Evolutionary conservation across 2,113 vertebrate genomes (phyloP).

Genomic region (Saimiri boliviensis): DNA sequence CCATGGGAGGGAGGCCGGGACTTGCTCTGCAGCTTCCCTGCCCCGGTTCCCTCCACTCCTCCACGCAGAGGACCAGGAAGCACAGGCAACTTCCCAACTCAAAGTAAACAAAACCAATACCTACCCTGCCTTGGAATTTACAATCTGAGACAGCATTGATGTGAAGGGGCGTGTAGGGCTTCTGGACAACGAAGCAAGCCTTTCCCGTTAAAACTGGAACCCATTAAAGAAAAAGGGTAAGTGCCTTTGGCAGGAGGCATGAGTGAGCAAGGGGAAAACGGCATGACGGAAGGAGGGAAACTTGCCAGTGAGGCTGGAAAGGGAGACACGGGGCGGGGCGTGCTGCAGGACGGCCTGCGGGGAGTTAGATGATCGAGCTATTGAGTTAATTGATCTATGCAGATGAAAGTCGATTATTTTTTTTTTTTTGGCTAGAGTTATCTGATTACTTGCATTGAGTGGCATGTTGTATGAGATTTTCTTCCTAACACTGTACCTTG

Average conservation of each 20-base stretch:
- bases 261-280: not conserved
- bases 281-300: accelerated
- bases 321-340: accelerated
- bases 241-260: not conserved
- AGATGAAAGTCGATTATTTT: not conserved
- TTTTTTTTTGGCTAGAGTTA: not conserved
- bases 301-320: not conserved
- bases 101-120: not conserved
- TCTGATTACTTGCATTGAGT: not conserved
- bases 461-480: not conserved
- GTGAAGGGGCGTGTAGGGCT: accelerated
- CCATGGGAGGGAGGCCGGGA: accelerated
- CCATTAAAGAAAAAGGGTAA: not conserved
- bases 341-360: accelerated
- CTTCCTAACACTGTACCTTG: not conserved
- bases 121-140: not conserved
- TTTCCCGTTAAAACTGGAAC: not conserved
- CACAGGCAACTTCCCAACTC: not conserved
- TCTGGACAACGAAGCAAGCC: not conserved
- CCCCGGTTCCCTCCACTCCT: not conserved
- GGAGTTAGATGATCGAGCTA: accelerated
- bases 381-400: not conserved
- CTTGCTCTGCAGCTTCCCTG: not conserved
- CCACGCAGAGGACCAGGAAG: not conserved
- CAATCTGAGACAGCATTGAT: accelerated